Evolutionary conservation across 2,888 invertebrate genomes (phyloP).

Genomic region (Melipona bicolor): DNA sequence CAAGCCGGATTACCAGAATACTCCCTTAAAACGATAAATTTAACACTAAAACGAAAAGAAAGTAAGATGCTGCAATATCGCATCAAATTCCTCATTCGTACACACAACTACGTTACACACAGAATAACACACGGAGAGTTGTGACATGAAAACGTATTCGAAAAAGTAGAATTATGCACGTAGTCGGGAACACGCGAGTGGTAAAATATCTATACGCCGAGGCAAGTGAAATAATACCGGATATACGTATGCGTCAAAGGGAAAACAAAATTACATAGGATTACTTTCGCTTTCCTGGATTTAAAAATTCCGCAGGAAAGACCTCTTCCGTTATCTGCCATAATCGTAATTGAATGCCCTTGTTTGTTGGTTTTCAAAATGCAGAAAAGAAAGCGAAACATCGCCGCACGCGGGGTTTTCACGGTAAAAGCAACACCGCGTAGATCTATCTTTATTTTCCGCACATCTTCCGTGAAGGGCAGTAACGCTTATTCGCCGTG

Average conservation of each 20-base stretch:
- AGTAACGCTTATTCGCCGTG: constrained; percentile 38
- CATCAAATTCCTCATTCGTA: too few relatives aligned
- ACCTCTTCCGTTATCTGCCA: background rate
- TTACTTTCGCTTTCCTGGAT: background rate
- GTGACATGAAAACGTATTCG: background rate
- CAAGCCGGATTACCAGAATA: too few relatives aligned
- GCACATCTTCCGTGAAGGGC: constrained; percentile 31
- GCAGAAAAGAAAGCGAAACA: constrained; percentile 13
- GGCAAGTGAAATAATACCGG: background rate
- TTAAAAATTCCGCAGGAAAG: background rate
- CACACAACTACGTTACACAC: too few relatives aligned
- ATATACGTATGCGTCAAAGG: background rate
- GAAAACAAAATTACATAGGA: background rate
- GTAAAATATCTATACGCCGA: background rate
- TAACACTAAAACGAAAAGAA: too few relatives aligned
- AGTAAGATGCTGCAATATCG: too few relatives aligned
- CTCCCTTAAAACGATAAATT: too few relatives aligned
- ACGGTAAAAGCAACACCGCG: constrained; percentile 17
- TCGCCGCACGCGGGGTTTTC: constrained; percentile 1
- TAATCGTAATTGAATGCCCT: background rate
- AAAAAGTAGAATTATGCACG: constrained; percentile 20
- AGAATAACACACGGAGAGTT: background rate
- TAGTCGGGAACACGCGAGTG: constrained; percentile 9
- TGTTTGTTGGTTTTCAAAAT: background rate
- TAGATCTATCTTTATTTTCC: constrained; percentile 46